phyloP scores from a whole-genome alignment of 2,888 invertebrate genomes.

The Palloptera scutellata region DNA sequence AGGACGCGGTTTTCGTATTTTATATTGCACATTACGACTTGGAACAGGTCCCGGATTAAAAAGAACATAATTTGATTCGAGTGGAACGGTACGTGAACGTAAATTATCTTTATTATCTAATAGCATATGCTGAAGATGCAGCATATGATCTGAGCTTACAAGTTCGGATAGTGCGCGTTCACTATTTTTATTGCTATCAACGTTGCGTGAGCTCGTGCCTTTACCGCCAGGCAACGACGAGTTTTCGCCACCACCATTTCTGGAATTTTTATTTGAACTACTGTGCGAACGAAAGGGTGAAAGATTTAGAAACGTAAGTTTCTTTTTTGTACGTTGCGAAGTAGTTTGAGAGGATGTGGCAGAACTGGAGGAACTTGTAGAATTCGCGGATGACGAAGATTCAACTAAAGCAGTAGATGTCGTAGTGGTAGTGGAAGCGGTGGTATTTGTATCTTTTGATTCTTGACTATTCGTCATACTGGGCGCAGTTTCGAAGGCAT shows the following conservation, averaged over 20 bases:
- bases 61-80: slow-evolving; percentile 63
- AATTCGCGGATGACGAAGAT: slow-evolving; percentile 55
- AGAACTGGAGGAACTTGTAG: slow-evolving; percentile 46
- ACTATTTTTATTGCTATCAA: neutral
- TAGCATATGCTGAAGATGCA: slow-evolving; percentile 53
- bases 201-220: slow-evolving; percentile 19
- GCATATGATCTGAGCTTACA: slow-evolving; percentile 53
- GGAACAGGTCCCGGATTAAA: slow-evolving; percentile 64
- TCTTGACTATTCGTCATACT: slow-evolving; percentile 59
- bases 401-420: slow-evolving; percentile 56
- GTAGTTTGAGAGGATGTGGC: slow-evolving; percentile 47
- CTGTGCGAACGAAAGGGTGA: slow-evolving; percentile 56
- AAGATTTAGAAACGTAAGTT: slow-evolving; percentile 58
- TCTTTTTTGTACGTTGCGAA: slow-evolving; percentile 52
- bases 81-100: slow-evolving; percentile 60
- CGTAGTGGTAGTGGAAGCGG: slow-evolving; percentile 44
- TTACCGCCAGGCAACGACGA: neutral
- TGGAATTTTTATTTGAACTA: slow-evolving; percentile 36
- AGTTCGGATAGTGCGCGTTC: slow-evolving; percentile 53
- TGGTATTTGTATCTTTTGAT: slow-evolving; percentile 51
- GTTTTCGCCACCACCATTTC: slow-evolving; percentile 3
- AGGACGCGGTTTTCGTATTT: slow-evolving; percentile 61
- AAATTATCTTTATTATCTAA: slow-evolving; percentile 47
- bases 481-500: slow-evolving; percentile 44
- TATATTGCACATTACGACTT: slow-evolving; percentile 61